Conservation (phyloP, 2,797 vertebrate genomes). For the Pantherophis vulpinus region DNA sequence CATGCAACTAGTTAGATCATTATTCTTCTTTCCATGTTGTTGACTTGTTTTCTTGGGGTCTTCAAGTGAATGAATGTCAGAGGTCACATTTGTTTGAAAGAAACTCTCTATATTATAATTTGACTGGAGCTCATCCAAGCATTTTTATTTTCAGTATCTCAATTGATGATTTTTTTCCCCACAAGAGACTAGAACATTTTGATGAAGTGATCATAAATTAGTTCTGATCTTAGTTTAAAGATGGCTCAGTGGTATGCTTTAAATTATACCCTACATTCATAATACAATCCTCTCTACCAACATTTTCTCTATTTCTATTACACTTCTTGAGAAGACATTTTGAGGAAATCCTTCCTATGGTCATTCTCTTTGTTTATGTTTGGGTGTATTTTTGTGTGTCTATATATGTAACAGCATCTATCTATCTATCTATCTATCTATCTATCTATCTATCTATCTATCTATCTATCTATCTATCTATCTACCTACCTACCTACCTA, state of each 20-base stretch:
- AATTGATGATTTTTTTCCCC: neutral
- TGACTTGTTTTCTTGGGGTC: neutral
- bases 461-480: too few species aligned
- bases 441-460: too few species aligned
- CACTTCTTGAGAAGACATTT: neutral
- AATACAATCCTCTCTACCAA: neutral
- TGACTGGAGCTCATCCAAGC: neutral
- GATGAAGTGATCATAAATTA: neutral
- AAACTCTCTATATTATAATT: neutral
- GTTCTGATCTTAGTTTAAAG: neutral
- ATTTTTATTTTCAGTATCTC: neutral
- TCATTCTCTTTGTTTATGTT: neutral
- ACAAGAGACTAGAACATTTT: neutral
- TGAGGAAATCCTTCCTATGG: neutral
- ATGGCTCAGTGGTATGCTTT: neutral
- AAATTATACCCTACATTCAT: neutral
- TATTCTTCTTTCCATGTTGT: neutral
- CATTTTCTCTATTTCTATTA: neutral
- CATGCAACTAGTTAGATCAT: neutral
- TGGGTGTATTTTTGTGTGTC: neutral
- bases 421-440: too few species aligned
- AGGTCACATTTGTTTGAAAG: neutral
- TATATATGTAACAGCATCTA: neutral
- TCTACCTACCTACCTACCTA: too few species aligned
- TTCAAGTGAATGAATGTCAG: neutral